Percentiles rank a stretch among this genome's conserved stretches.
phyloP scores from a whole-genome alignment of 1,140 invertebrate species.

The Sitobion miscanthi region DNA sequence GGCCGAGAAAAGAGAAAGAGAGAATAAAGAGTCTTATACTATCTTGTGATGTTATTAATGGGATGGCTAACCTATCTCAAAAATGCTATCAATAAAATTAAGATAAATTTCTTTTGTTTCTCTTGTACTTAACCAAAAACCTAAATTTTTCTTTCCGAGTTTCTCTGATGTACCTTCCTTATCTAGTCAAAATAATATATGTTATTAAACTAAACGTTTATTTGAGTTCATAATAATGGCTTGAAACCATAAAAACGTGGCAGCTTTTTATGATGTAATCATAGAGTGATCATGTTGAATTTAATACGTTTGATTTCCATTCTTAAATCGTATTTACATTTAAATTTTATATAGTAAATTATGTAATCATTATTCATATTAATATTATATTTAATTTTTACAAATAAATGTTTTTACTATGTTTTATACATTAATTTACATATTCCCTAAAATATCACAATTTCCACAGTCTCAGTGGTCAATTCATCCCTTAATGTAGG shows the following conservation, averaged over 20 bases:
- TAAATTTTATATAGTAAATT: not conserved
- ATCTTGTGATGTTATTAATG: not conserved
- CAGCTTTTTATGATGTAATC: not conserved
- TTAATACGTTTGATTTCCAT: not conserved
- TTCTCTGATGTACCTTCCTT: not conserved
- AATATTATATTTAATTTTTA: not conserved
- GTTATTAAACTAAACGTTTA: not conserved
- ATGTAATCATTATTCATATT: not conserved
- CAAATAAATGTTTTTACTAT: not conserved
- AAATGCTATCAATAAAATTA: not conserved
- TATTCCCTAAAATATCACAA: not conserved
- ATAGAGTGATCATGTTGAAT: not conserved
- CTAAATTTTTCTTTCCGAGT: not conserved
- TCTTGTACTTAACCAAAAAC: not conserved
- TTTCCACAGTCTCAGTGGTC: not conserved
- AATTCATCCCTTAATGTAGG: not conserved
- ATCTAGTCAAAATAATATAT: not conserved
- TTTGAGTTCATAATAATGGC: not conserved
- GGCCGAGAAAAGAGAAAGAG: not conserved
- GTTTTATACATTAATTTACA: not conserved
- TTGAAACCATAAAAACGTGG: not conserved
- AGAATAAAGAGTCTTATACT: not conserved
- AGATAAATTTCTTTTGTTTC: not conserved
- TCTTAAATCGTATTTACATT: not conserved
- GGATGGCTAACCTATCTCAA: not conserved